Conservation (phyloP, 2,888 invertebrate species). For the Eumacrocentrus americanus region DNA sequence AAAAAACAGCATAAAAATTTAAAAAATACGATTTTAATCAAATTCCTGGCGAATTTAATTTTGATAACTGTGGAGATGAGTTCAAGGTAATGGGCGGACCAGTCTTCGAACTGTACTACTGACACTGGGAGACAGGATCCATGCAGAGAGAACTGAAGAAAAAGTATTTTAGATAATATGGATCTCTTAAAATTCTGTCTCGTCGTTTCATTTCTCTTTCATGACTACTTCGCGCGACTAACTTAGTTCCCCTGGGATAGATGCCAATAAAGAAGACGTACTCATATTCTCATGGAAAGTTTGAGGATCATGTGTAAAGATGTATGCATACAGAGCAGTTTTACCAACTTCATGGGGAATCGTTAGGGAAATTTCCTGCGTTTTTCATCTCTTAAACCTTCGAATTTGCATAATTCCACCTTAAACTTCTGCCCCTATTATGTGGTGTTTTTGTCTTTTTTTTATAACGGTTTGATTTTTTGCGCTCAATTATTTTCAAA, state of each 20-base stretch:
- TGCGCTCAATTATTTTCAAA: not conserved
- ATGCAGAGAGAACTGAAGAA: not conserved
- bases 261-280: not conserved
- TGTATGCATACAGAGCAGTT: not conserved
- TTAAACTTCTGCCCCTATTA: not conserved
- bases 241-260: not conserved
- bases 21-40: no score
- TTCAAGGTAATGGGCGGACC: slow-evolving; percentile 18
- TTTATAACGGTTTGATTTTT: not conserved
- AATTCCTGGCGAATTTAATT: no score
- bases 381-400: not conserved
- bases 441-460: not conserved
- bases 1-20: no score
- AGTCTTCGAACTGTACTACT: slow-evolving; percentile 21
- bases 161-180: not conserved
- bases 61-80: not conserved
- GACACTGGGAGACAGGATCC: slow-evolving; percentile 4
- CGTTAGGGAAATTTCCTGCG: not conserved
- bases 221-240: not conserved
- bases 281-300: slow-evolving; percentile 12
- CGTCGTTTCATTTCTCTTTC: not conserved
- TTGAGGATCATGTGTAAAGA: slow-evolving; percentile 15
- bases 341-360: not conserved
- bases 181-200: not conserved
- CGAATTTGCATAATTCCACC: not conserved